Evolutionary conservation across 2,797 vertebrate genomes (phyloP).

Genomic region (Siniperca scherzeri): DNA sequence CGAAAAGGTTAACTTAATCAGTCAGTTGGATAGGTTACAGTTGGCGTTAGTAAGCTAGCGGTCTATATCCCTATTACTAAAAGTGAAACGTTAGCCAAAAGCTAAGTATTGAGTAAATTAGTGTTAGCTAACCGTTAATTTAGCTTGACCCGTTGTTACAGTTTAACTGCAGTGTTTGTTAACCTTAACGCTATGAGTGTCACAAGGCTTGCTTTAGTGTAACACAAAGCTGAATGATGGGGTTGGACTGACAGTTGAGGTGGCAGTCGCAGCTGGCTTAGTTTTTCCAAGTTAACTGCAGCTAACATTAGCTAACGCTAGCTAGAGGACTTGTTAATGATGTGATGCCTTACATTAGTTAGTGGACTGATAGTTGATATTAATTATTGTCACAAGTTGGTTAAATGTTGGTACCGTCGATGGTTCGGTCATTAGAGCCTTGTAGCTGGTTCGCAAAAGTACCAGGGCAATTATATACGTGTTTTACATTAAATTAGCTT

Average conservation of each 20-base stretch:
- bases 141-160: background rate
- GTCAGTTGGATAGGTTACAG: background rate
- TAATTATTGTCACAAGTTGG: background rate
- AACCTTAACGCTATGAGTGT: background rate
- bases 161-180: background rate
- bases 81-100: constrained; percentile 19
- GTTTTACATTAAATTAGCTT: background rate
- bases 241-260: background rate
- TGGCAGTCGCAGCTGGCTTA: background rate
- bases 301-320: constrained; percentile 15
- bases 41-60: background rate
- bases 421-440: background rate
- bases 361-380: rapidly evolving
- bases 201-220: background rate
- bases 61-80: no score
- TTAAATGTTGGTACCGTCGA: background rate
- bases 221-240: background rate
- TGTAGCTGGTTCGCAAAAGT: no score
- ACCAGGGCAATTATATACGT: background rate
- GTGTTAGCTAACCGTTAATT: constrained; percentile 4
- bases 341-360: background rate
- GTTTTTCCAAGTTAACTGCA: background rate
- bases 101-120: constrained; percentile 16
- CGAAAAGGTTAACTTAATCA: background rate
- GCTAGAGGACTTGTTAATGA: background rate